Evolutionary conservation across 2,797 vertebrate species (phyloP).

Genomic region (Eremophila alpestris): DNA sequence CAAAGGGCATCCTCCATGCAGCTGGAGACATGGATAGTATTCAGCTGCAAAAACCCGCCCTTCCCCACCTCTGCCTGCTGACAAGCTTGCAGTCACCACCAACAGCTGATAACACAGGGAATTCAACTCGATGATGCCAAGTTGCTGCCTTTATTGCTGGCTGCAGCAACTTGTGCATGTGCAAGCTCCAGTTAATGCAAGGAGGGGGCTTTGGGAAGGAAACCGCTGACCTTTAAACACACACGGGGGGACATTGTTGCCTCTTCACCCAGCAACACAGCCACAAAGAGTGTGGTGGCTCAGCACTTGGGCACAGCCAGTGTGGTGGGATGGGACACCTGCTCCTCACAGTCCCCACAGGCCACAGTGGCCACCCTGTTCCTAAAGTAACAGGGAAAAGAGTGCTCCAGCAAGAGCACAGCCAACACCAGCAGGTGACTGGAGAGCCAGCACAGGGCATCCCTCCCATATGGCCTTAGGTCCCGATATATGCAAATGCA

Average conservation of each 20-base stretch:
- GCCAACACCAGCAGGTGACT: background rate
- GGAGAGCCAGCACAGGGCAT: background rate
- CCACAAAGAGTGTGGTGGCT: background rate
- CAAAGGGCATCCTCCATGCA: background rate
- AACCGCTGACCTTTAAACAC: background rate
- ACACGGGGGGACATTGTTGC: background rate
- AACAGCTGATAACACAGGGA: background rate
- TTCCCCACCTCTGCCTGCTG: background rate
- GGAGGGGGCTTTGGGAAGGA: background rate
- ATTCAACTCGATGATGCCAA: background rate
- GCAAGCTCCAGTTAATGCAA: background rate
- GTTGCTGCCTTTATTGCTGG: background rate
- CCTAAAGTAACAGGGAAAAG: background rate
- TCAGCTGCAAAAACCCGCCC: background rate
- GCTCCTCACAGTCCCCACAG: background rate
- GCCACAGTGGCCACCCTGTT: background rate
- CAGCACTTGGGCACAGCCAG: background rate
- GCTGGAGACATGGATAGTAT: background rate
- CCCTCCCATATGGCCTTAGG: background rate
- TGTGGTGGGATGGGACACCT: background rate
- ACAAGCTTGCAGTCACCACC: background rate
- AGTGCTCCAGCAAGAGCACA: background rate
- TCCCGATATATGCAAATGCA: fast-evolving
- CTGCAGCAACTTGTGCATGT: background rate
- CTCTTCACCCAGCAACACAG: background rate